Evolutionary conservation across 2,888 invertebrate species (phyloP), one percentile per base, ranked within the genome.

Genomic region (Pristionchus entomophagus): DNA sequence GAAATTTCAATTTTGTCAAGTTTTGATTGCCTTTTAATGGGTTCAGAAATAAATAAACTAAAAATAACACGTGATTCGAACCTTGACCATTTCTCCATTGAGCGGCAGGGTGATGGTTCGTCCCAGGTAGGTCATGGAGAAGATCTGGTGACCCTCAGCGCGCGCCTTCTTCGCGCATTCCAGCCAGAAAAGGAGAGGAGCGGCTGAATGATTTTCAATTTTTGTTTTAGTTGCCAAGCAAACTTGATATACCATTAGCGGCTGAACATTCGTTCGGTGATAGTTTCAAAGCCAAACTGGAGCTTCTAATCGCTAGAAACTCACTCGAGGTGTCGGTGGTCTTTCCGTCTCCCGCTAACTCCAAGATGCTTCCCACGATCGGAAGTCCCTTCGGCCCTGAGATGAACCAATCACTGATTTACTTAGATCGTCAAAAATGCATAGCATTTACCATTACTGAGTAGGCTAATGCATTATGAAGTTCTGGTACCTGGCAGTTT

Each of bases 331-430:
- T 41, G 73, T 5, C 26, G 26, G 73, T 73, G 10, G 73, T 73
- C 32, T 73, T 73, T 73, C 73, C 73, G 26, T 82, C 82, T 59
- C 82, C 82, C 0, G 56, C 56, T 38, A 82, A 12, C 19, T 82
- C 82, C 32, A 82, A 38, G 10, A 41, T 26, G 12, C 26, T 82
- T 22, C 82, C 82, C 6, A 82, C 41, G 14, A 82, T 35, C 32
- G 82, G 82, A 14, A 59, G 59, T n/a, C 82, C 82, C n/a, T 56
- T 82, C 6, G 82, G 82, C n/a, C 82, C 82, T 73, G 45, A 10
- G 10, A 73, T 26, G n/a, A n/a, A n/a, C n/a, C n/a, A n/a, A n/a
- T n/a, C n/a, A n/a, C n/a, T n/a, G n/a, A 49, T n/a, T n/a, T n/a
- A n/a, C n/a, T n/a, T n/a, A n/a, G n/a, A n/a, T n/a, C n/a, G n/a